Conservation (phyloP, 2,113 vertebrate genomes). For the Bubo scandiacus region DNA sequence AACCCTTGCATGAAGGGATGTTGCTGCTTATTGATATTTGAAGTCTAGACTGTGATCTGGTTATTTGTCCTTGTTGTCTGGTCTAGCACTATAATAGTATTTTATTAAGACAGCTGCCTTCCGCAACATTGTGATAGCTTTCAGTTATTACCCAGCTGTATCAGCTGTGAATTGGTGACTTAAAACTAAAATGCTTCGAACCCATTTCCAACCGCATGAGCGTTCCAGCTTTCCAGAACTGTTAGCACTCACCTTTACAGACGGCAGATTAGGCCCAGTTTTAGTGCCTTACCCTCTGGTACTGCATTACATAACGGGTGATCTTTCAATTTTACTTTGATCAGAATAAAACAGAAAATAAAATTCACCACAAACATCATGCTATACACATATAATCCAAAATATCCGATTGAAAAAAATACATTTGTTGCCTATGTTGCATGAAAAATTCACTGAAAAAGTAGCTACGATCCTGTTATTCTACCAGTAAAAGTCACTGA, state of each 20-base stretch:
- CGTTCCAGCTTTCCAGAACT: not conserved
- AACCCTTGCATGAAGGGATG: not conserved
- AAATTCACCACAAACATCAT: not conserved
- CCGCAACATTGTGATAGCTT: not conserved
- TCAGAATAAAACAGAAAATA: not conserved
- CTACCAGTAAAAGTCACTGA: not conserved
- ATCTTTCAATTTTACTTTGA: not conserved
- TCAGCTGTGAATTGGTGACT: not conserved
- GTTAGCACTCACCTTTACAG: not conserved
- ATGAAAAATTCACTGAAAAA: not conserved
- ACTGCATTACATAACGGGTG: not conserved
- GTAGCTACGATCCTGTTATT: not conserved
- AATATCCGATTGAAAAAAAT: accelerated
- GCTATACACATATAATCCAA: not conserved
- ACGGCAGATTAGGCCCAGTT: not conserved
- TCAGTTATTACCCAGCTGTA: not conserved
- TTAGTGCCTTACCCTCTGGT: not conserved
- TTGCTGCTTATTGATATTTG: not conserved
- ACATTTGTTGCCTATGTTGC: not conserved
- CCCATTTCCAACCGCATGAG: not conserved
- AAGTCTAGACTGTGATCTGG: not conserved
- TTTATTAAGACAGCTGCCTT: not conserved
- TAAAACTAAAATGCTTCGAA: not conserved
- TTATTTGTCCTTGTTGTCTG: not conserved
- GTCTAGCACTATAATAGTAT: not conserved